These are phyloP conservation scores for Tinea pellionella DNA, from an alignment of 2,888 invertebrate genomes.

Conservation along the genomic window DNA sequence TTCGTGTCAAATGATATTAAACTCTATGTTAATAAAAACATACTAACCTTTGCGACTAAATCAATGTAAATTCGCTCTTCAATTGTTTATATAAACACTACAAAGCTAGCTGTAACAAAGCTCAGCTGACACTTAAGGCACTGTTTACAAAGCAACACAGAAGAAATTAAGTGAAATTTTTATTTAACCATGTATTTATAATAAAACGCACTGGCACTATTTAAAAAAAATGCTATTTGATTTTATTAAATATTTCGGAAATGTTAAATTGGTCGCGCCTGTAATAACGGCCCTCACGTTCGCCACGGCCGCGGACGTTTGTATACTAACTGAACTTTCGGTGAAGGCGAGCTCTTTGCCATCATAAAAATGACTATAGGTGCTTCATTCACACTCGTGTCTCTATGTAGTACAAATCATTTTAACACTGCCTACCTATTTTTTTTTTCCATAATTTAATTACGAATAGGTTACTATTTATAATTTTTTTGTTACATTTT, in stretches of 20 bases:
- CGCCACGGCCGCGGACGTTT: slow-evolving; percentile 51
- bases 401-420: background rate
- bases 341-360: slow-evolving; percentile 32
- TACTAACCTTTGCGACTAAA: background rate
- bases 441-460: too few species aligned
- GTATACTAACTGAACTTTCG: slow-evolving; percentile 33
- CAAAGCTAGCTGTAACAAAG: background rate
- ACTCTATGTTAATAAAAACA: background rate
- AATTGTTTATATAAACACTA: background rate
- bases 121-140: background rate
- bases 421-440: background rate
- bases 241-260: slow-evolving; percentile 38
- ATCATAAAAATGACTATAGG: slow-evolving; percentile 21
- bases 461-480: too few species aligned
- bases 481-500: too few species aligned
- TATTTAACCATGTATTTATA: background rate
- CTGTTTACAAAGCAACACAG: background rate
- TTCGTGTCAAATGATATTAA: background rate
- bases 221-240: background rate
- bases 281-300: slow-evolving; percentile 26
- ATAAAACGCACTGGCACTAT: background rate
- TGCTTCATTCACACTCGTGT: background rate
- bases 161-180: background rate
- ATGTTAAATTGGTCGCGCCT: slow-evolving; percentile 18
- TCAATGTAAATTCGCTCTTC: slow-evolving; percentile 1